Evolutionary conservation across 2,113 vertebrate genomes (phyloP).

Genomic region (Thalassarche chlororhynchos): DNA sequence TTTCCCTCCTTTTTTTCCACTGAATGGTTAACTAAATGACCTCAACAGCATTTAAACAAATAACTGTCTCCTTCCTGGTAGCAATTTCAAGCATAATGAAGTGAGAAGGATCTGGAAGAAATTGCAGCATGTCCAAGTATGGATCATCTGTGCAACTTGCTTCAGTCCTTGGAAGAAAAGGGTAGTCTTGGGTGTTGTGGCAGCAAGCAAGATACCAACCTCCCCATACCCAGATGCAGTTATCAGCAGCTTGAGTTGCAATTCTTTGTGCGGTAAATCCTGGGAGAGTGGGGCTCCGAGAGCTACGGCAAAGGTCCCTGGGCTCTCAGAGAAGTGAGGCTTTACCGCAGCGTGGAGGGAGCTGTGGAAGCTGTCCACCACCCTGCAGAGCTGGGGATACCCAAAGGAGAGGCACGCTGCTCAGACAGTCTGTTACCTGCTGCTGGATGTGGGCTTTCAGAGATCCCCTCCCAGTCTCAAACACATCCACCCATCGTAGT

Average conservation of each 20-base stretch:
- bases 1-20: no score
- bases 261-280: background rate
- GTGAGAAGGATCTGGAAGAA: background rate
- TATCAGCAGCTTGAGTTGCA: background rate
- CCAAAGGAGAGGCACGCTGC: no score
- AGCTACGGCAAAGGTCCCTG: background rate
- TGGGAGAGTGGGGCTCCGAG: background rate
- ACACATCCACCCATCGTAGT: rapidly evolving
- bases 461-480: background rate
- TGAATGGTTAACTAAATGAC: background rate
- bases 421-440: background rate
- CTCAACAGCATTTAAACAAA: background rate
- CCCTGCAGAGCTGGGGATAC: background rate
- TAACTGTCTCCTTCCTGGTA: background rate
- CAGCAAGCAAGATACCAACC: background rate
- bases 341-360: background rate
- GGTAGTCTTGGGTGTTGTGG: background rate
- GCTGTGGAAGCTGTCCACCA: background rate
- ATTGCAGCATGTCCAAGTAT: background rate
- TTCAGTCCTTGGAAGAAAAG: background rate
- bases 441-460: background rate
- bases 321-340: background rate
- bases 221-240: background rate
- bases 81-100: background rate
- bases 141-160: background rate